Base-by-base conservation (phyloP, 2,113 vertebrate genomes). In the Uria aalge region DNA sequence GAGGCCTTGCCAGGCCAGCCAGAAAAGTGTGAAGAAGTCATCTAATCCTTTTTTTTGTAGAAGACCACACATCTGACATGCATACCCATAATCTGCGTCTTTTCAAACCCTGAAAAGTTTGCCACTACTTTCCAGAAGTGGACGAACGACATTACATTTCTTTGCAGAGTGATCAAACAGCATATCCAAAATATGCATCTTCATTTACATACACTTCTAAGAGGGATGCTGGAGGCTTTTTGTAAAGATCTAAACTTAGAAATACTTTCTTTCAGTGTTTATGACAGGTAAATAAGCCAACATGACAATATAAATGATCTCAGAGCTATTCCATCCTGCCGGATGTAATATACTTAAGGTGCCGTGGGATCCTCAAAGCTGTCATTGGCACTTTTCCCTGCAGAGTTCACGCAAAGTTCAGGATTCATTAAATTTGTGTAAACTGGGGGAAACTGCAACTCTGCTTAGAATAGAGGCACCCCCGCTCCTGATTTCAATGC, bases 111-210 rank as follows among this genome's bases (percentile, higher is more conserved):
- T 48, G 26, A 38, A 57, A 88, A 38, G 4, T 80, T 76, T 73
- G 11, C 12, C 0, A 0, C 7, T 63, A 6, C 27, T 72, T 96
- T 64, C 36, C 52, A 56, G 40, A 81, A 78, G 38, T 50, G 43
- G 8, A 22, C 0, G 0, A 64, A 59, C 0, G 1, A 73, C 1
- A 0, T 55, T 89, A 13, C 50, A 41, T 76, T 94, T 91, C 56
- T 74, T 63, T 56, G 41, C 50, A 59, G 13, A 0, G 0, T 60
- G 47, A 52, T 38, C 30, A 60, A 62, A 75, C 7, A 75, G 8
- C 26, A 40, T 45, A 38, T 36, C 47, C 12, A 12, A 95, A 92
- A 84, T 47, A 83, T 0, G 2, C 7, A 23, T 56, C 60, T 71
- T 87, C 12, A 43, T 71, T 84, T 84, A 14, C 71, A 32, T 73